Evolutionary conservation across 1,140 invertebrate genomes (phyloP), one percentile per base, ranked within the genome.

Genomic region (Drosophila arizonae): DNA sequence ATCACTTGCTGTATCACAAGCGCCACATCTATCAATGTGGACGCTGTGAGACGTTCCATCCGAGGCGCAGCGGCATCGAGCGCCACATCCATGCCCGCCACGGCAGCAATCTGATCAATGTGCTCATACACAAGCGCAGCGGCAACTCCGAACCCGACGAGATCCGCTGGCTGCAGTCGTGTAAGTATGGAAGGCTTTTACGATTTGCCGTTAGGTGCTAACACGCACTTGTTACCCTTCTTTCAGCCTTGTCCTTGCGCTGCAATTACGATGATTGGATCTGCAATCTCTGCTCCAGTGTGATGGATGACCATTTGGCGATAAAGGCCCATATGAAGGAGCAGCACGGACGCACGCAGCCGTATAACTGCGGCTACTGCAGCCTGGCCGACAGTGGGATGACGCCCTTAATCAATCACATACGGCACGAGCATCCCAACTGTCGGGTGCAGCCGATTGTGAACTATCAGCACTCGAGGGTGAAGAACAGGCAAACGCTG

Each of bases 11-110:
- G 0, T 13, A 13, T 10, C 82, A 87, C 50, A 82, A 87, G 63
- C 79, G 69, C 4, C n/a, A 82, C 28, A 30, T 88, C 11, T 87
- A 64, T 15, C 84, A 87, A 54, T 87, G 82, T 26, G 79, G 82
- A 2, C 13, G 0, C 1, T 87, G 82, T 15, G 0, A 26, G 1
- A 43, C 17, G 4, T 52, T 55, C 8, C 51, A 65, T 13, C 33
- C 46, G 6, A 62, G 39, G 24, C 72, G 79, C 10, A 1, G 1
- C 0, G 0, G 2, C 4, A 61, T 86, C 24, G 84, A 88, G 43
- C 68, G 66, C 0, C 82, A 87, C 24, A 79, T 88, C 10, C 45
- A 55, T 9, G 46, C 58, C 0, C 68, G 52, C 0, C 82, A 86
- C 36, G 2, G 4, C 0, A 10, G 26, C 0, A 13, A 33, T 9